Percentiles rank a stretch among this genome's conserved stretches.
These are phyloP conservation scores for Lepidurus packardi DNA, from an alignment of 1,140 invertebrate species.

Conservation along the genomic window DNA sequence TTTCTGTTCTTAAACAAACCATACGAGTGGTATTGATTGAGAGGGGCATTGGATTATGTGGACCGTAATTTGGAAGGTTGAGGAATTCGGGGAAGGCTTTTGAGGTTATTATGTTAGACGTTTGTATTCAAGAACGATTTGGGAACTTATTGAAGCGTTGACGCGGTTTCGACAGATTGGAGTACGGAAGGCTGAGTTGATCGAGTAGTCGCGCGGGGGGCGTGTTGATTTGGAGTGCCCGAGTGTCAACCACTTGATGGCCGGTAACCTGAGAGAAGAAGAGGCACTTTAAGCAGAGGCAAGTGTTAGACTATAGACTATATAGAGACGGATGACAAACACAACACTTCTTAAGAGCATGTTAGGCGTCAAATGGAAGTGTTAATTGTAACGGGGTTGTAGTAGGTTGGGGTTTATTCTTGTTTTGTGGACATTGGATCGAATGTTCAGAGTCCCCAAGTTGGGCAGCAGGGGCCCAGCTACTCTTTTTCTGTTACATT, in stretches of 20 bases:
- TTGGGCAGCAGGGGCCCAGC: not conserved
- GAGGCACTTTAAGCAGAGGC: not conserved
- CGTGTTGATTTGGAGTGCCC: too few species aligned
- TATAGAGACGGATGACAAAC: not conserved
- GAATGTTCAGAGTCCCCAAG: not conserved
- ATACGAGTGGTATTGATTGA: too few species aligned
- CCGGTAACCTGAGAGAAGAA: not conserved
- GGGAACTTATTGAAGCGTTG: too few species aligned
- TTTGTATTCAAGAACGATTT: too few species aligned
- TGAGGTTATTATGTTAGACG: too few species aligned
- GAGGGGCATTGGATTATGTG: too few species aligned
- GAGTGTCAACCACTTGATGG: not conserved
- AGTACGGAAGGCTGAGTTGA: not conserved
- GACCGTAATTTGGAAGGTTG: too few species aligned
- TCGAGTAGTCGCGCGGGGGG: not conserved
- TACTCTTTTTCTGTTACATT: not conserved
- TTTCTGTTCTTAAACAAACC: too few species aligned
- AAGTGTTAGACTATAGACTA: not conserved
- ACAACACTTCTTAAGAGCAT: not conserved
- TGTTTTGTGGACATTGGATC: constrained; percentile 8
- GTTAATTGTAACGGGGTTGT: not conserved
- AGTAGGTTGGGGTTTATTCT: not conserved
- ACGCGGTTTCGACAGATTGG: too few species aligned
- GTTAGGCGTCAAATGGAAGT: constrained; percentile 15
- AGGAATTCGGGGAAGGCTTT: too few species aligned